A percentile compares a stretch with the other conserved stretches of the same genome.
Conservation (phyloP, 1,140 invertebrate genomes). For the Ctenoplectra terminalis region DNA sequence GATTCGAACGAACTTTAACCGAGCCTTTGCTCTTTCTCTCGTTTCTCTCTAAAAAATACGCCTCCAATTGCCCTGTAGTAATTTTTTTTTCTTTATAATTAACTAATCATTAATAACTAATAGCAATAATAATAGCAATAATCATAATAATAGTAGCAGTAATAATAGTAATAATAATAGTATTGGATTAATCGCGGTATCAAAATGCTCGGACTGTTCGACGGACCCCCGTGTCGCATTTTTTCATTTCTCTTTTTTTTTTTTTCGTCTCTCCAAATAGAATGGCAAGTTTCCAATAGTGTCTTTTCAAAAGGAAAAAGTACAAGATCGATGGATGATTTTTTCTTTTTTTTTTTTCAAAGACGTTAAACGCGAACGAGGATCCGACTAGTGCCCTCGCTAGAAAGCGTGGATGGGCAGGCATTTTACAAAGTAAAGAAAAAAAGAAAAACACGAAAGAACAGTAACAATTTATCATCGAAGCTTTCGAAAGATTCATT, state of each 20-base stretch:
- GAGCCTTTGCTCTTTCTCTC: conserved; percentile 49
- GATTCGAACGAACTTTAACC: conserved; percentile 62
- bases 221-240: conserved; percentile 40
- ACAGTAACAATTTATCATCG: conserved; percentile 73
- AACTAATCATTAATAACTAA: conserved; percentile 61
- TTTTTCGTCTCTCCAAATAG: neutral
- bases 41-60: conserved; percentile 79
- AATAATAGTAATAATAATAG: conserved; percentile 57
- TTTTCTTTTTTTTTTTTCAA: neutral
- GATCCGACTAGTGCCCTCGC: conserved; percentile 35
- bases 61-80: conserved; percentile 79
- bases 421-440: conserved; percentile 58
- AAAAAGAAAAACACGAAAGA: conserved; percentile 63
- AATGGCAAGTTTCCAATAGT: too few species aligned
- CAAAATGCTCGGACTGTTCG: conserved; percentile 58
- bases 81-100: conserved; percentile 56
- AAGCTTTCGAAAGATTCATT: conserved; percentile 82
- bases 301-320: neutral
- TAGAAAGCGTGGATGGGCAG: conserved; percentile 58
- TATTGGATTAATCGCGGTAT: conserved; percentile 69
- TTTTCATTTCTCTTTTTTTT: neutral
- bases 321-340: too few species aligned
- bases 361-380: neutral
- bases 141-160: conserved; percentile 65
- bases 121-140: conserved; percentile 63